Percentiles rank a stretch among this genome's conserved stretches.
Conservation (phyloP, 2,888 invertebrate genomes). For the Thymelicus acteon region DNA sequence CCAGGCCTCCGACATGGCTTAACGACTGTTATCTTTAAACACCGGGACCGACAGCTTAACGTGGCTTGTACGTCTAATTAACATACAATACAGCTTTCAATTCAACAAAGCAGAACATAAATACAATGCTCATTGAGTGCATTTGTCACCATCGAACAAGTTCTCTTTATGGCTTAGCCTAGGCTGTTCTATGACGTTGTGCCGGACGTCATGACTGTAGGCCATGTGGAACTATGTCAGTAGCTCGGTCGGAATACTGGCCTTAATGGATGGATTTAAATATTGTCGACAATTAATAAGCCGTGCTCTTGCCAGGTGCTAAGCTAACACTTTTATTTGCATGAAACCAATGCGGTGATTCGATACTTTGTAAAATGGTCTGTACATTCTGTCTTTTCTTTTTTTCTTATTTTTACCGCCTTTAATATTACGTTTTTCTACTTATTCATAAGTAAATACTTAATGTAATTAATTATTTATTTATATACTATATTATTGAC, state of each 20-base stretch:
- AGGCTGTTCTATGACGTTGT: background rate
- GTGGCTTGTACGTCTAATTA: background rate
- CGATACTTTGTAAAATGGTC: too few relatives aligned
- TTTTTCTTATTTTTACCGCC: too few relatives aligned
- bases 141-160: background rate
- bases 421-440: too few relatives aligned
- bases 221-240: slow-evolving; percentile 10
- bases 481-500: too few relatives aligned
- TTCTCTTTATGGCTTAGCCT: background rate
- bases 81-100: background rate
- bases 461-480: too few relatives aligned
- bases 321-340: background rate
- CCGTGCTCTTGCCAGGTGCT: background rate
- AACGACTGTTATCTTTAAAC: too few relatives aligned
- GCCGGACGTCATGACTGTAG: slow-evolving; percentile 1
- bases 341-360: background rate
- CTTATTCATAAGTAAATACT: too few relatives aligned
- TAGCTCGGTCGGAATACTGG: slow-evolving; percentile 15
- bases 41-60: background rate
- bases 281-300: slow-evolving; percentile 2
- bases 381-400: too few relatives aligned
- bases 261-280: slow-evolving; percentile 2
- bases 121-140: background rate
- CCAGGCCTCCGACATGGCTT: too few relatives aligned
- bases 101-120: background rate